A percentile compares a stretch with the other conserved stretches of the same genome.
phyloP scores from a whole-genome alignment of 2,888 invertebrate genomes.

The Blastobasis lacticolella region DNA sequence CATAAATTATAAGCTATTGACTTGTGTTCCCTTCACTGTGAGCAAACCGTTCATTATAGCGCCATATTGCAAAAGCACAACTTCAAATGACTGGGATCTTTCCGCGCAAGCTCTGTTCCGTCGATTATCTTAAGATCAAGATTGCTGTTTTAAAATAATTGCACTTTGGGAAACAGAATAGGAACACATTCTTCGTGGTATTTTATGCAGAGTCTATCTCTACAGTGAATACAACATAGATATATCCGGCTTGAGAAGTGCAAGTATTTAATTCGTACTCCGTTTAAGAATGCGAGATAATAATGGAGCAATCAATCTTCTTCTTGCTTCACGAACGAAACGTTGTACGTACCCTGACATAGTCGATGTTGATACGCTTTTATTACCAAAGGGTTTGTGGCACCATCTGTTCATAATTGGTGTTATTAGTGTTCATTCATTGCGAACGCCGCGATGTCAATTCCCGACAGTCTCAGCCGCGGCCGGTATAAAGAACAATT shows the following conservation, averaged over 20 bases:
- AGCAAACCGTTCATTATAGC: slow-evolving; percentile 18
- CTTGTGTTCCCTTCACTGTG: slow-evolving; percentile 17
- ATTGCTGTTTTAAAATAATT: slow-evolving; percentile 1
- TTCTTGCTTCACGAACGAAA: no score
- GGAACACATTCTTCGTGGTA: no score
- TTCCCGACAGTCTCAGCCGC: slow-evolving; percentile 8
- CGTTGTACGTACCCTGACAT: no score
- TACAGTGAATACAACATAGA: no score
- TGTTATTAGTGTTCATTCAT: slow-evolving; percentile 18
- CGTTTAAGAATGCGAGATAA: no score
- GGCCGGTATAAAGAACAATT: slow-evolving; percentile 25
- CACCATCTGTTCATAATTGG: slow-evolving; percentile 15
- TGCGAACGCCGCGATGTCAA: slow-evolving; percentile 11
- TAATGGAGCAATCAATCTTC: no score
- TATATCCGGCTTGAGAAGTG: no score
- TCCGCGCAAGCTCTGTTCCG: slow-evolving; percentile 8
- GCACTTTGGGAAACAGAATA: no score
- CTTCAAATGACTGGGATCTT: slow-evolving; percentile 16
- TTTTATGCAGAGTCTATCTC: no score
- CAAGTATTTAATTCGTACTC: no score
- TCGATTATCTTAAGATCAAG: slow-evolving; percentile 2
- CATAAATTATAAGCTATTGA: slow-evolving; percentile 5
- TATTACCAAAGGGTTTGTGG: not conserved
- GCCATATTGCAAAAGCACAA: slow-evolving; percentile 16
- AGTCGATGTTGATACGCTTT: no score